Conservation (phyloP, 2,888 invertebrate genomes). For the Caenorhabditis virilis region DNA sequence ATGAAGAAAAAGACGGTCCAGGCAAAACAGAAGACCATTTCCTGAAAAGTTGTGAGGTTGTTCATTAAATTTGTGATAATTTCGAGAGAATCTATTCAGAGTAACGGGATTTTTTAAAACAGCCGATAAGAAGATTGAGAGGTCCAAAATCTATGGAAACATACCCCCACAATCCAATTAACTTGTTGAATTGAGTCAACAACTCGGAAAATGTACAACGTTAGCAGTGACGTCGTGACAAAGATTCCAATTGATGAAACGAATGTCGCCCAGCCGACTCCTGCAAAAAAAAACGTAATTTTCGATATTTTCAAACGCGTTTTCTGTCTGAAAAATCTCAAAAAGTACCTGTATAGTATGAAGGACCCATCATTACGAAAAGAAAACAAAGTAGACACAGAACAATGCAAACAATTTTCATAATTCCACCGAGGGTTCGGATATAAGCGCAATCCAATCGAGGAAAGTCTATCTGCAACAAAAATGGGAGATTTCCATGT, state of each 20-base stretch:
- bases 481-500: not conserved
- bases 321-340: not conserved
- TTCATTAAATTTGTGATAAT: not conserved
- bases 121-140: too few species aligned
- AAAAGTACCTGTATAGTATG: conserved; percentile 67
- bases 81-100: too few species aligned
- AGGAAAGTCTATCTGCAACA: conserved; percentile 43
- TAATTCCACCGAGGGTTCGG: conserved; percentile 78
- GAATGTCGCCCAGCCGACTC: conserved; percentile 74
- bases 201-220: conserved; percentile 83
- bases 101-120: too few species aligned
- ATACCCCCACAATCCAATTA: conserved; percentile 83
- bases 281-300: conserved; percentile 65
- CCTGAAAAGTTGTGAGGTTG: conserved; percentile 70
- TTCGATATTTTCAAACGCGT: not conserved
- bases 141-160: conserved; percentile 53
- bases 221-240: conserved; percentile 81
- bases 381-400: conserved; percentile 78
- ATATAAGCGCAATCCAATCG: conserved; percentile 78
- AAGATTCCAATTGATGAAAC: conserved; percentile 82
- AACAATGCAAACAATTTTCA: conserved; percentile 79
- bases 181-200: conserved; percentile 83
- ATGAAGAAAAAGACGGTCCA: conserved; percentile 81
- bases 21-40: conserved; percentile 79
- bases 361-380: conserved; percentile 76